Percentiles rank a stretch among this genome's conserved stretches.
Evolutionary conservation across 1,140 invertebrate genomes (phyloP).

Genomic region (Lysiphlebus fabarum): DNA sequence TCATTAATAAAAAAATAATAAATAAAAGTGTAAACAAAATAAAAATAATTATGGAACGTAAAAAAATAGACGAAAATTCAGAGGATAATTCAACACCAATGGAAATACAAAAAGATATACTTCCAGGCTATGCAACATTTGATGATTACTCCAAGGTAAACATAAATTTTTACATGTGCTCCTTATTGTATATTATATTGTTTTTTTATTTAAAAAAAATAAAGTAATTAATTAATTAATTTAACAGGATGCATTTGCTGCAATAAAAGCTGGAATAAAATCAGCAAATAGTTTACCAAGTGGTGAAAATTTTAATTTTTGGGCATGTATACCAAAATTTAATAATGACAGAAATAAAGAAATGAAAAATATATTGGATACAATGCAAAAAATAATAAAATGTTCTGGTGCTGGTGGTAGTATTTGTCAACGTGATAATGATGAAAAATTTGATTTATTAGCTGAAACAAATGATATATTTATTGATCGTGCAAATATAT

Average conservation of each 20-base stretch:
- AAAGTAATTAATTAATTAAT: neutral
- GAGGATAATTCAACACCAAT: neutral
- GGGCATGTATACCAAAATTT: constrained; percentile 69
- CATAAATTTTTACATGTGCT: neutral
- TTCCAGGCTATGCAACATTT: neutral
- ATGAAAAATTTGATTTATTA: constrained; percentile 73
- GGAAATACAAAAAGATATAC: neutral
- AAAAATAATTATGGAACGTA: neutral
- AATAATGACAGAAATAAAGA: constrained; percentile 60
- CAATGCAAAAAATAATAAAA: constrained; percentile 60
- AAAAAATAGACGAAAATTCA: neutral
- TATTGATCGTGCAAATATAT: constrained; percentile 68
- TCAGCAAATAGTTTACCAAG: constrained; percentile 66
- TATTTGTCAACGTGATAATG: constrained; percentile 58
- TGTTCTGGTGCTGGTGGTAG: constrained; percentile 62
- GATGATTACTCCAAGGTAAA: neutral
- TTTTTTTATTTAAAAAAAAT: neutral
- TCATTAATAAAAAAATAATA: no score
- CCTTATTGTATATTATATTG: neutral
- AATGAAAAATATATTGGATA: constrained; percentile 55
- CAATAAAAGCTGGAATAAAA: constrained; percentile 64
- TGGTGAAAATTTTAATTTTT: constrained; percentile 68
- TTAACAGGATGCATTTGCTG: constrained; percentile 55
- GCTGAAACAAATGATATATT: constrained; percentile 75
- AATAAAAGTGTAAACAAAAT: no score